phyloP scores from a whole-genome alignment of 2,113 vertebrate species.

The Gymnocephalus cernua region DNA sequence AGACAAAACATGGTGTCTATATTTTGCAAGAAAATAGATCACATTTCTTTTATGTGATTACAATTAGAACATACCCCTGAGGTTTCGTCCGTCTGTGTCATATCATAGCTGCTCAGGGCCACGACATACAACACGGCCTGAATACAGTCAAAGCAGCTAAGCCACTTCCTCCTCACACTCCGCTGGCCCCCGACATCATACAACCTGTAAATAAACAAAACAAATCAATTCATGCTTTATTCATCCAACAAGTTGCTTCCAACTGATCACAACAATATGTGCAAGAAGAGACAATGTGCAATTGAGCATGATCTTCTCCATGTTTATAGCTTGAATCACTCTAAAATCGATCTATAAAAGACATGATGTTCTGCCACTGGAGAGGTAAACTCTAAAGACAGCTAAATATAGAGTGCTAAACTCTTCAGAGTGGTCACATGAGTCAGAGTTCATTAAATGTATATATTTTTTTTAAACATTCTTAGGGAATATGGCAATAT shows the following conservation, averaged over 20 bases:
- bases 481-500: no score
- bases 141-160: slow-evolving; percentile 81
- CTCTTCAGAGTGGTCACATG: no score
- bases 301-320: not conserved
- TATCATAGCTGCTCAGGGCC: slow-evolving; percentile 81
- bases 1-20: not conserved
- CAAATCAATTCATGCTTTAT: not conserved
- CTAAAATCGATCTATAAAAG: no score
- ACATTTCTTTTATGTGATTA: not conserved
- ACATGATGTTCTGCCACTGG: no score
- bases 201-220: slow-evolving; percentile 63
- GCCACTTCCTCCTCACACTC: slow-evolving; percentile 82
- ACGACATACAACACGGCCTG: slow-evolving; percentile 81
- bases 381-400: no score
- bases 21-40: not conserved
- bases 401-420: no score
- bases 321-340: no score
- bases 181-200: slow-evolving; percentile 83
- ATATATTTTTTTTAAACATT: no score
- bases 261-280: not conserved
- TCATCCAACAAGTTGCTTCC: not conserved
- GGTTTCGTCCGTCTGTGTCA: slow-evolving; percentile 56
- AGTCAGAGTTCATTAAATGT: no score
- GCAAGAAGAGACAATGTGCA: not conserved
- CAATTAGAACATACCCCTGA: slow-evolving; percentile 59